A percentile compares a stretch with the other conserved stretches of the same genome.
Evolutionary conservation across 2,797 vertebrate genomes (phyloP).

Genomic region (Yasuhikotakia modesta): DNA sequence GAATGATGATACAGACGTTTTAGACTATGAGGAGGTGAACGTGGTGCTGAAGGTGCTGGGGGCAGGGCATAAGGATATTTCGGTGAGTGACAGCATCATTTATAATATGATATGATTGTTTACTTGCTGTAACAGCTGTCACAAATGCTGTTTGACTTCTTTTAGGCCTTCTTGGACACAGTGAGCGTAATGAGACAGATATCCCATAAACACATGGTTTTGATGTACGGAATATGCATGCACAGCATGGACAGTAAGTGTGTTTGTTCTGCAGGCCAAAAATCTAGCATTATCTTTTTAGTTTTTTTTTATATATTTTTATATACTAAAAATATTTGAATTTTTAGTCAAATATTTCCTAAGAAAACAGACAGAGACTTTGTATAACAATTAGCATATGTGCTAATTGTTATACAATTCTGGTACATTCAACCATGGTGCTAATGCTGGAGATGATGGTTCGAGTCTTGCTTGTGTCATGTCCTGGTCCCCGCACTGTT

Average conservation of each 20-base stretch:
- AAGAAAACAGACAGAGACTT: too few relatives aligned
- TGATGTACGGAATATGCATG: conserved; percentile 84
- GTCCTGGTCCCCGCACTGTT: too few relatives aligned
- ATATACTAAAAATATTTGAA: too few relatives aligned
- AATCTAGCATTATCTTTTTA: background rate
- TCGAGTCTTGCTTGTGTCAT: too few relatives aligned
- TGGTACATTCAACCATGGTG: too few relatives aligned
- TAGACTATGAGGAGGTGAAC: conserved; percentile 74
- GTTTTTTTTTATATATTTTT: too few relatives aligned
- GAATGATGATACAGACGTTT: conserved; percentile 68
- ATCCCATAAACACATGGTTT: conserved; percentile 85
- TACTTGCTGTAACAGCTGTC: background rate
- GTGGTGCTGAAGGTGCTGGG: conserved; percentile 85
- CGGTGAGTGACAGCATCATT: conserved; percentile 71
- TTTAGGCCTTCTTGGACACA: conserved; percentile 83
- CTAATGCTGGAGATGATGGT: too few relatives aligned
- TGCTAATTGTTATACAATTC: too few relatives aligned
- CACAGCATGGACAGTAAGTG: conserved; percentile 84
- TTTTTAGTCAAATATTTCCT: too few relatives aligned
- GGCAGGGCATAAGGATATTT: conserved; percentile 84
- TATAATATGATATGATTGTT: background rate
- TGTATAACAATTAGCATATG: too few relatives aligned
- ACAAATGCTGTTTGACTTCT: background rate
- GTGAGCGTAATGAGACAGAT: conserved; percentile 87
- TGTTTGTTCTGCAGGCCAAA: background rate